Evolutionary conservation across 2,888 invertebrate genomes (phyloP).

Genomic region (Ramazzottius varieornatus): DNA sequence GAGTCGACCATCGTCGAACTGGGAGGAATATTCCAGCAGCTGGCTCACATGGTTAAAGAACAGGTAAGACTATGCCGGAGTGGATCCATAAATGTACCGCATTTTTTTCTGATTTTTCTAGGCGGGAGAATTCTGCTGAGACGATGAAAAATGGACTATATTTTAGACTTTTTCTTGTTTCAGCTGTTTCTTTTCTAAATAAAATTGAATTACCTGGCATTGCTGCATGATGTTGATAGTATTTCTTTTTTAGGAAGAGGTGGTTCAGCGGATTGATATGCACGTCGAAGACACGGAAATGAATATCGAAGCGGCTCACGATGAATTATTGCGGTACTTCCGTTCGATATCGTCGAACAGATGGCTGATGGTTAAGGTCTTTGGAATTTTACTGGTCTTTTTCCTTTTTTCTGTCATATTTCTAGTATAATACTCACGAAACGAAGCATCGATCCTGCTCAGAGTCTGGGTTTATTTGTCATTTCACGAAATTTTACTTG

Average conservation of each 20-base stretch:
- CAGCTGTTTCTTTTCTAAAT: no score
- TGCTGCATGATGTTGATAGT: no score
- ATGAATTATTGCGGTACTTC: slow-evolving; percentile 89
- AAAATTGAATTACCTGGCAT: neutral
- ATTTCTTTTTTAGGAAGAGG: slow-evolving; percentile 15
- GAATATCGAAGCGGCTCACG: slow-evolving; percentile 90
- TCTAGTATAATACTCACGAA: no score
- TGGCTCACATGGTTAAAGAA: slow-evolving; percentile 88
- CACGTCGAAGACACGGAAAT: slow-evolving; percentile 81
- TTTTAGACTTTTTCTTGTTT: no score
- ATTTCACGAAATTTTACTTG: no score
- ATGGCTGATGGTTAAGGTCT: slow-evolving; percentile 97
- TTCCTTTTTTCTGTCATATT: slow-evolving; percentile 27
- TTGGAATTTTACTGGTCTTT: slow-evolving; percentile 90
- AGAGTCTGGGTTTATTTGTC: no score
- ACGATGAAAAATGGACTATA: no score
- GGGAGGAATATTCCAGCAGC: slow-evolving; percentile 87
- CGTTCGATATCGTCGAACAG: slow-evolving; percentile 84
- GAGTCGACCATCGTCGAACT: slow-evolving; percentile 94
- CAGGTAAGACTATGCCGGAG: slow-evolving; percentile 32
- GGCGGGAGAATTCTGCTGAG: no score
- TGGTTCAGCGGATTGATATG: slow-evolving; percentile 47
- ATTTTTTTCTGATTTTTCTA: no score
- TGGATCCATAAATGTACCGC: no score
- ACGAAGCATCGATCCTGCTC: no score